phyloP scores from a whole-genome alignment of 2,113 vertebrate species.

The Mesocricetus auratus region DNA sequence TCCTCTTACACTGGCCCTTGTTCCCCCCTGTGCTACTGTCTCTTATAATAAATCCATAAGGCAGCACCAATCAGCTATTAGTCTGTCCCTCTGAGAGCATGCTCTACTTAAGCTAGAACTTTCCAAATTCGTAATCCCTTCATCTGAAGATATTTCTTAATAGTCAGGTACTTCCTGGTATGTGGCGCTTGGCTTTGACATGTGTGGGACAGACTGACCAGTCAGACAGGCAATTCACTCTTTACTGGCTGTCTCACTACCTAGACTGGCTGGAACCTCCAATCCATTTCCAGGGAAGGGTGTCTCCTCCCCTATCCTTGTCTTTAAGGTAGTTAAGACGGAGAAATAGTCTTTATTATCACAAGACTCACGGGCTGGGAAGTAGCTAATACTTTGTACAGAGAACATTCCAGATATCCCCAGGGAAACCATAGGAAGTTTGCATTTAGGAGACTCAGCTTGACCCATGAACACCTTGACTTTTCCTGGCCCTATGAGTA shows the following conservation, averaged over 20 bases:
- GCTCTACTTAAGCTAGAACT: neutral
- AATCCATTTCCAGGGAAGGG: neutral
- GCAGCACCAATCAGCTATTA: neutral
- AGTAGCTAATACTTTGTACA: neutral
- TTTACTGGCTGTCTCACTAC: neutral
- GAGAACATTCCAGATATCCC: neutral
- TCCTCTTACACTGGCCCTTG: neutral
- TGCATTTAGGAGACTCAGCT: neutral
- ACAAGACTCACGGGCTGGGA: neutral
- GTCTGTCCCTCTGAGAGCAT: too few species aligned
- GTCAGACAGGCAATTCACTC: neutral
- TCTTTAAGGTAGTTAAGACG: neutral
- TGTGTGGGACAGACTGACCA: neutral
- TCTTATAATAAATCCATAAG: neutral
- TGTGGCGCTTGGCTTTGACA: accelerated
- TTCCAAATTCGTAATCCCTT: neutral
- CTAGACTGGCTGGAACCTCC: neutral
- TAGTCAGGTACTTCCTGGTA: neutral
- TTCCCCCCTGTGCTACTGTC: neutral
- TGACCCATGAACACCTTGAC: neutral
- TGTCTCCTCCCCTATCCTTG: neutral
- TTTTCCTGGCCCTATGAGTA: neutral
- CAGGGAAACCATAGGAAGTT: neutral
- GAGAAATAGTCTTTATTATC: neutral
- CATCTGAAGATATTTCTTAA: neutral